phyloP scores from a whole-genome alignment of 2,888 invertebrate genomes.

The Synergus umbraculus region DNA sequence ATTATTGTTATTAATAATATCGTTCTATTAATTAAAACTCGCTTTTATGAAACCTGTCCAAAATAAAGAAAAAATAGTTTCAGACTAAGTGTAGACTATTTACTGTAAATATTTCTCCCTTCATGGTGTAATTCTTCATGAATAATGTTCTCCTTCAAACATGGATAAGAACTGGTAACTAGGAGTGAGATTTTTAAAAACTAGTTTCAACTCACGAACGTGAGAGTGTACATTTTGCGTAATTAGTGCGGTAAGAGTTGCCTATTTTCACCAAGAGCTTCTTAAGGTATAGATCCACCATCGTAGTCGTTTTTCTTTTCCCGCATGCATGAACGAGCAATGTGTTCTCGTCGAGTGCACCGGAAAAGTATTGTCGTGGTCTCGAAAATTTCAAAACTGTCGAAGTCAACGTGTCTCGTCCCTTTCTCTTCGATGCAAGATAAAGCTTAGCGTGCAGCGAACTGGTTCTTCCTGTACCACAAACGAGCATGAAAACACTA shows the following conservation, averaged over 20 bases:
- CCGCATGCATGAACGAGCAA: not conserved
- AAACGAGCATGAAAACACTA: conserved; percentile 39
- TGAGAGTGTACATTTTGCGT: conserved; percentile 34
- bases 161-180: conserved; percentile 36
- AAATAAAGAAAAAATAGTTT: no score
- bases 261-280: conserved; percentile 19
- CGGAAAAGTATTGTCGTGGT: conserved; percentile 22
- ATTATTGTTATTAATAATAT: no score
- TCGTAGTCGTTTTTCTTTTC: not conserved
- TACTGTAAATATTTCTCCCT: conserved; percentile 17
- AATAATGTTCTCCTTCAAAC: conserved; percentile 23
- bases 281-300: not conserved
- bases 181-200: conserved; percentile 18
- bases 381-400: conserved; percentile 22
- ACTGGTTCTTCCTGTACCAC: conserved; percentile 39
- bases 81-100: not conserved
- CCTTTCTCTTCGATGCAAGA: conserved; percentile 29
- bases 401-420: conserved; percentile 29
- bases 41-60: no score
- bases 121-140: conserved; percentile 32
- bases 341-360: not conserved
- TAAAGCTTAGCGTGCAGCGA: conserved; percentile 38
- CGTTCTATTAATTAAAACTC: no score
- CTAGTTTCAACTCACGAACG: conserved; percentile 31
- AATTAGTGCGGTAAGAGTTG: conserved; percentile 32